Percentiles rank a stretch among this genome's conserved stretches.
These are phyloP conservation scores for Periphyllus acericola DNA, from an alignment of 2,888 invertebrate genomes.

Conservation along the genomic window DNA sequence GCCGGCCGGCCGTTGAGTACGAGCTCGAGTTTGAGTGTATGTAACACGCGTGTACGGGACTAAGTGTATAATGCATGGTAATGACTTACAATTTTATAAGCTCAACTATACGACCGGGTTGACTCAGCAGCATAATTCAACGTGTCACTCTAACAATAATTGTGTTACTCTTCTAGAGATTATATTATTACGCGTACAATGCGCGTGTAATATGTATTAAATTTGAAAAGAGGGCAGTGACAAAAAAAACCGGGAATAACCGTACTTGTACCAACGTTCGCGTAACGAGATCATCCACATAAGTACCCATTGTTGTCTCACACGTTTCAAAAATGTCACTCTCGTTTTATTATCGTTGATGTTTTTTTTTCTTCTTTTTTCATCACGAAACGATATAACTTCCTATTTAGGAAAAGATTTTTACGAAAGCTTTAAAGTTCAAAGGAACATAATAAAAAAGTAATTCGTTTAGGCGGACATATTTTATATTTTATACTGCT, in stretches of 20 bases:
- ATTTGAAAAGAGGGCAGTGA: background rate
- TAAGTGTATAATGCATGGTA: no score
- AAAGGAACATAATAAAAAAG: background rate
- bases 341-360: constrained; percentile 4
- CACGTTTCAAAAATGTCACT: background rate
- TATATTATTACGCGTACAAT: no score
- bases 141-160: constrained; percentile 1
- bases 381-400: background rate
- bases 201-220: background rate
- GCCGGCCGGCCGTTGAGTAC: no score
- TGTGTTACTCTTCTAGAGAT: constrained; percentile 26
- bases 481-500: background rate
- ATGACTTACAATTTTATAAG: constrained; percentile 7
- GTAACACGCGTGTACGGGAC: background rate
- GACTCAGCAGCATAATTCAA: constrained; percentile 38
- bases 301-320: constrained; percentile 36
- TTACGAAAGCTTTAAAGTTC: background rate
- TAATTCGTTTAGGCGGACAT: background rate
- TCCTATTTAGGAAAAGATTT: constrained; percentile 5
- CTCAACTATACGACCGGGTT: constrained; percentile 10
- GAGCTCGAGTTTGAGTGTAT: background rate
- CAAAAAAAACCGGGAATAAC: background rate
- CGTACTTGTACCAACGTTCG: constrained; percentile 26
- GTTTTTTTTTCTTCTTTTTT: background rate
- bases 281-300: constrained; percentile 4